Conservation (phyloP, 2,113 vertebrate genomes). For the Paramisgurnus dabryanus region DNA sequence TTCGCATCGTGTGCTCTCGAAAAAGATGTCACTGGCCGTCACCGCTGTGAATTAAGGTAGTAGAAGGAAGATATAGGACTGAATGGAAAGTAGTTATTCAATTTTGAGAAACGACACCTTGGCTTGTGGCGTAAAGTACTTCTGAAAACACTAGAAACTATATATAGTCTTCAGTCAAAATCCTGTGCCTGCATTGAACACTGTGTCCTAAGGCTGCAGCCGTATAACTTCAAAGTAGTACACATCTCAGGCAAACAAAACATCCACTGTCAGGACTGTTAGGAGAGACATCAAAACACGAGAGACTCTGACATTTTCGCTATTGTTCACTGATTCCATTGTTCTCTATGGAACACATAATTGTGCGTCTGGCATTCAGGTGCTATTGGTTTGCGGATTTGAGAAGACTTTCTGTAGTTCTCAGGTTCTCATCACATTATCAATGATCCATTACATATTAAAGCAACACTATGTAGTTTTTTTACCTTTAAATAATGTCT, state of each 20-base stretch:
- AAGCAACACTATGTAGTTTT: no score
- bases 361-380: no score
- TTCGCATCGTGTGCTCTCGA: no score
- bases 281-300: conserved; percentile 23
- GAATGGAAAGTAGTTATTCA: not conserved
- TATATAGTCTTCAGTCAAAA: conserved; percentile 20
- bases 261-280: conserved; percentile 22
- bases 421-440: no score
- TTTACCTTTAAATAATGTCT: no score
- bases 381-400: no score
- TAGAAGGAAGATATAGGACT: not conserved
- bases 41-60: no score
- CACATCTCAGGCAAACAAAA: conserved; percentile 27
- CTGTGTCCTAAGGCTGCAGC: conserved; percentile 20
- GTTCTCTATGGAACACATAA: conserved; percentile 6
- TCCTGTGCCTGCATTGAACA: not conserved
- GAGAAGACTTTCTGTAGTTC: no score
- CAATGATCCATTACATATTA: no score
- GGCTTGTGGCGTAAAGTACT: conserved; percentile 8
- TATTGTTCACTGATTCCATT: not conserved
- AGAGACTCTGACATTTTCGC: not conserved
- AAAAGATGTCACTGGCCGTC: no score
- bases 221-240: conserved; percentile 21
- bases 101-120: not conserved
- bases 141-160: conserved; percentile 13